Percentiles rank a stretch among this genome's conserved stretches.
Conservation (phyloP, 2,113 vertebrate genomes). For the Cynopterus brachyotis region DNA sequence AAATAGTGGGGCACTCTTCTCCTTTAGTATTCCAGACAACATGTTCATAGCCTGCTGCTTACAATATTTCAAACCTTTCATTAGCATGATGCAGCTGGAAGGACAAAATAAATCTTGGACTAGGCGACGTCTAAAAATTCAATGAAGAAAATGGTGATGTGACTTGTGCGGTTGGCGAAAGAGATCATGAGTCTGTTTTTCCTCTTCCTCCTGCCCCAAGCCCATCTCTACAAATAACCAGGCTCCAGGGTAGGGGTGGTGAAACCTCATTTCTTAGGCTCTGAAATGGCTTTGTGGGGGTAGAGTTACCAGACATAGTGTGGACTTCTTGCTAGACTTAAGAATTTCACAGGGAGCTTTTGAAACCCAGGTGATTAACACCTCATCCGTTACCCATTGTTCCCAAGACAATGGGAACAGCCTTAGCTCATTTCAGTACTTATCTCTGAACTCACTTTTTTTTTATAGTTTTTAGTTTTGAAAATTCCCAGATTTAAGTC, state of each 20-base stretch:
- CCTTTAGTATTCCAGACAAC: conserved; percentile 35
- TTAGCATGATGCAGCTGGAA: conserved; percentile 37
- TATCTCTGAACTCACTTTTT: not conserved
- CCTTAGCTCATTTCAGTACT: not conserved
- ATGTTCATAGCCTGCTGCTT: not conserved
- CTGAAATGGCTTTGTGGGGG: not conserved
- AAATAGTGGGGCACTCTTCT: not conserved
- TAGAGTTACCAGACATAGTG: not conserved
- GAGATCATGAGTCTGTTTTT: not conserved
- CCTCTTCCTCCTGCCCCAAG: not conserved
- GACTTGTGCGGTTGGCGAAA: not conserved
- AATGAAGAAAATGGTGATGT: not conserved
- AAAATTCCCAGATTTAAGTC: not conserved
- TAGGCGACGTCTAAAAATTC: not conserved
- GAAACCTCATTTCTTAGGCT: not conserved
- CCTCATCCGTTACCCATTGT: no score
- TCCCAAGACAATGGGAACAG: not conserved
- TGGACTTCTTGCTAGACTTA: not conserved
- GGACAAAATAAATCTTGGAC: conserved; percentile 26
- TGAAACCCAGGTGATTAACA: not conserved
- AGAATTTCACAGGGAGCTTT: not conserved
- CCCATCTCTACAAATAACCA: not conserved
- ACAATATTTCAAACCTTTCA: conserved; percentile 56
- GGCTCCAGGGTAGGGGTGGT: not conserved
- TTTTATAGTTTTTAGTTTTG: not conserved